Evolutionary conservation across 2,888 invertebrate genomes (phyloP).

Genomic region (Epinotia brunnichana): DNA sequence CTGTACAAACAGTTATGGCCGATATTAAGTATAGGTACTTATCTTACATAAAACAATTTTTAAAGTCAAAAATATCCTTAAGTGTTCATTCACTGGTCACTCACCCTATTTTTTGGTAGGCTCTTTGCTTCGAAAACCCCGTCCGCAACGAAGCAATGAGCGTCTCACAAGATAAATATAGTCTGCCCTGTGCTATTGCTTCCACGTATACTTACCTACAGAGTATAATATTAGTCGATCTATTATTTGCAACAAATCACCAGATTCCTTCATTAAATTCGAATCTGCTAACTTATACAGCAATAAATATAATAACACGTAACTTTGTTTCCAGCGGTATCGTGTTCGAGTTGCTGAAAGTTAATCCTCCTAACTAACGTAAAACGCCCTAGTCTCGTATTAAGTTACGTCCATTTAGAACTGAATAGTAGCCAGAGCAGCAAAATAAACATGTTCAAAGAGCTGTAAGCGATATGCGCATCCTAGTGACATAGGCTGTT

Average conservation of each 20-base stretch:
- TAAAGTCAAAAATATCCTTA: no score
- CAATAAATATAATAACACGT: slow-evolving; percentile 31
- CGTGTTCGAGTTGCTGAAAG: slow-evolving; percentile 30
- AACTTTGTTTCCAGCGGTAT: slow-evolving; percentile 29
- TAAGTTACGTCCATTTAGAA: not conserved
- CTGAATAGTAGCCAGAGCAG: not conserved
- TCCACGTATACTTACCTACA: not conserved
- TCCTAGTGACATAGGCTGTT: not conserved
- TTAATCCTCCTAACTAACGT: slow-evolving; percentile 10
- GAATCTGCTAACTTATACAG: slow-evolving; percentile 26
- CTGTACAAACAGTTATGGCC: no score
- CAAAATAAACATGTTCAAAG: slow-evolving; percentile 2
- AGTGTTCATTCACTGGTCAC: no score
- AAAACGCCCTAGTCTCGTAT: not conserved
- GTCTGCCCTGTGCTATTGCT: no score
- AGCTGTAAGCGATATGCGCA: not conserved
- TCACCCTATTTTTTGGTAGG: no score
- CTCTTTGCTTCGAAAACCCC: no score
- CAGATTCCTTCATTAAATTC: slow-evolving; percentile 16
- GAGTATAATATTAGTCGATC: not conserved
- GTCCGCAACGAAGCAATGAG: no score
- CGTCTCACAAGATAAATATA: no score
- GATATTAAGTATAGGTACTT: no score
- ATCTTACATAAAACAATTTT: no score
- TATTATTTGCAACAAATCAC: slow-evolving; percentile 7